A percentile compares a stretch with the other conserved stretches of the same genome.
Evolutionary conservation across 2,113 vertebrate species (phyloP).

Genomic region (Sinocyclocheilus maitianheensis): DNA sequence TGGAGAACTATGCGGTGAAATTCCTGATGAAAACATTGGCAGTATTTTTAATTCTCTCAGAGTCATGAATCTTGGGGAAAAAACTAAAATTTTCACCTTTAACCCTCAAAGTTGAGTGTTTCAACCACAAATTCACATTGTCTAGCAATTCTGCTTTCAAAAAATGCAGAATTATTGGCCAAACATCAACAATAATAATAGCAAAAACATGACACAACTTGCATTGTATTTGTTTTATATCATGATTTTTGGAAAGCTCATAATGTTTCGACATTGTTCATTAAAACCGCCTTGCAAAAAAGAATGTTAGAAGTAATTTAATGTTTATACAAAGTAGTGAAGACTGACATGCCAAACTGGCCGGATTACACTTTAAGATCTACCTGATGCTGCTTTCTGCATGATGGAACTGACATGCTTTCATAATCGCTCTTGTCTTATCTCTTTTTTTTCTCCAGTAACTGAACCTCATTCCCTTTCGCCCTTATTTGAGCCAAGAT

Average conservation of each 20-base stretch:
- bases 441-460: background rate
- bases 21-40: constrained; percentile 42
- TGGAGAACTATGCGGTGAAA: constrained; percentile 37
- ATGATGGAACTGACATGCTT: constrained; percentile 42
- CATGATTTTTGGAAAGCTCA: background rate
- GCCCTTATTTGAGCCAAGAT: background rate
- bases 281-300: constrained; percentile 6
- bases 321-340: constrained; percentile 21
- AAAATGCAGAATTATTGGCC: background rate
- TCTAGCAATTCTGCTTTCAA: background rate
- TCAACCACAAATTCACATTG: background rate
- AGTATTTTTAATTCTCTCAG: constrained; percentile 28
- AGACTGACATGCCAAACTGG: constrained; percentile 19
- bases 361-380: constrained; percentile 42
- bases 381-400: constrained; percentile 32
- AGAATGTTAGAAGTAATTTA: constrained; percentile 39
- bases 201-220: background rate
- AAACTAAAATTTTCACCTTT: background rate
- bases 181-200: background rate
- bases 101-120: background rate
- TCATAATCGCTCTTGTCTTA: constrained; percentile 41
- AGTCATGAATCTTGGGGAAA: background rate
- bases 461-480: constrained; percentile 13
- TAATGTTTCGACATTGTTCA: background rate
- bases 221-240: background rate